Evolutionary conservation across 2,113 vertebrate species (phyloP).

Genomic region (Scatophagus argus): DNA sequence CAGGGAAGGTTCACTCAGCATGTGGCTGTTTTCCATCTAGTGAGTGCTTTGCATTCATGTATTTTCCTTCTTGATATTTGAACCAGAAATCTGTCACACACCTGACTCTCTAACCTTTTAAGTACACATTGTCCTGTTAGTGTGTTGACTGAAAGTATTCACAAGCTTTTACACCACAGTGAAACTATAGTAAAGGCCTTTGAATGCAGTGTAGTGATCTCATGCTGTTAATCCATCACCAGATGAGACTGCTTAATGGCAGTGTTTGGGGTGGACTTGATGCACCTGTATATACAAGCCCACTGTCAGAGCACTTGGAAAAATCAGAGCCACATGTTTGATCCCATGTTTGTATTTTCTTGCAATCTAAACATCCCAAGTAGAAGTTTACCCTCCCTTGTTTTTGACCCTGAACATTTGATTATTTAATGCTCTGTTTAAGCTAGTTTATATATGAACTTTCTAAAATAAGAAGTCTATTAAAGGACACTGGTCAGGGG

Average conservation of each 20-base stretch:
- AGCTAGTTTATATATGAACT: accelerated
- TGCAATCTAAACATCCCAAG: background rate
- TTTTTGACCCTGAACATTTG: background rate
- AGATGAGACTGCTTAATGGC: background rate
- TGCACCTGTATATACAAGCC: background rate
- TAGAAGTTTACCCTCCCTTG: background rate
- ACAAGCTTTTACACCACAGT: background rate
- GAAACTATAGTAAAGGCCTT: background rate
- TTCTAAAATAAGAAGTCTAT: slow-evolving; percentile 1
- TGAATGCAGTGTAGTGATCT: slow-evolving; percentile 30
- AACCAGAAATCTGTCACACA: background rate
- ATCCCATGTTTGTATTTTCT: background rate
- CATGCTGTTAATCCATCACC: slow-evolving; percentile 9
- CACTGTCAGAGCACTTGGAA: background rate
- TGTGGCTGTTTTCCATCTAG: background rate
- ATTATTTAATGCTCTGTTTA: background rate
- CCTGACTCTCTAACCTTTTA: background rate
- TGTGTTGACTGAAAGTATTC: slow-evolving; percentile 7
- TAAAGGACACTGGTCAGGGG: no score
- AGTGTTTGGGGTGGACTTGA: background rate
- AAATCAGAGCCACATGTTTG: background rate
- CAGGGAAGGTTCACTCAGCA: background rate
- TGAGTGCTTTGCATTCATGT: background rate
- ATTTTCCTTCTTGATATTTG: background rate
- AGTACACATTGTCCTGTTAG: background rate